Percentiles rank a stretch among this genome's conserved stretches.
phyloP scores from a whole-genome alignment of 2,888 invertebrate genomes.

The Petrolisthes cinctipes region DNA sequence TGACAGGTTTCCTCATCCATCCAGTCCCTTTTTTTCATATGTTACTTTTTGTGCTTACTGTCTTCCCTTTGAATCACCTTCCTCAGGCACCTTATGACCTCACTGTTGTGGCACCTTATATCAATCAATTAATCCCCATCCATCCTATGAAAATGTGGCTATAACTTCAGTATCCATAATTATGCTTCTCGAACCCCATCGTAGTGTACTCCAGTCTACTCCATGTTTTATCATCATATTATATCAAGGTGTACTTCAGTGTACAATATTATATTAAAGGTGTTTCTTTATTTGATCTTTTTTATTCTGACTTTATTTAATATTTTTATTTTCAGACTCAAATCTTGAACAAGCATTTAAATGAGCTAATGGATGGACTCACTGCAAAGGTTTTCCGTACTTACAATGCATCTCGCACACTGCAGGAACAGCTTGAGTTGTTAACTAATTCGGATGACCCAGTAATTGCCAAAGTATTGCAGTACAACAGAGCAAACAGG shows the following conservation, averaged over 20 bases:
- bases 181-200: not conserved
- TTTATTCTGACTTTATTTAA: not conserved
- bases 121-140: not conserved
- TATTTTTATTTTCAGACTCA: conserved; percentile 76
- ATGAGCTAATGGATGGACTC: conserved; percentile 95
- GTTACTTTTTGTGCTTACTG: too few species aligned
- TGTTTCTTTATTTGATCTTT: not conserved
- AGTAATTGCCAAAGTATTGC: conserved; percentile 75
- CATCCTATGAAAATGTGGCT: not conserved
- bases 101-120: too few species aligned
- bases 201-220: too few species aligned
- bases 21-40: too few species aligned
- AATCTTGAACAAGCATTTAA: conserved; percentile 96
- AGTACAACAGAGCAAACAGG: conserved; percentile 97
- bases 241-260: not conserved
- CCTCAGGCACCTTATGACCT: too few species aligned
- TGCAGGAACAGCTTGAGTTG: conserved; percentile 94
- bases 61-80: not conserved
- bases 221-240: not conserved
- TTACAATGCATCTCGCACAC: conserved; percentile 98
- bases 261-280: not conserved
- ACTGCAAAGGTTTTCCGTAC: conserved; percentile 99
- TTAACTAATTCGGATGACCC: conserved; percentile 79
- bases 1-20: too few species aligned
- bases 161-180: not conserved